Evolutionary conservation across 2,113 vertebrate species (phyloP), one percentile per base, ranked within the genome.

Genomic region (Prunella himalayana): DNA sequence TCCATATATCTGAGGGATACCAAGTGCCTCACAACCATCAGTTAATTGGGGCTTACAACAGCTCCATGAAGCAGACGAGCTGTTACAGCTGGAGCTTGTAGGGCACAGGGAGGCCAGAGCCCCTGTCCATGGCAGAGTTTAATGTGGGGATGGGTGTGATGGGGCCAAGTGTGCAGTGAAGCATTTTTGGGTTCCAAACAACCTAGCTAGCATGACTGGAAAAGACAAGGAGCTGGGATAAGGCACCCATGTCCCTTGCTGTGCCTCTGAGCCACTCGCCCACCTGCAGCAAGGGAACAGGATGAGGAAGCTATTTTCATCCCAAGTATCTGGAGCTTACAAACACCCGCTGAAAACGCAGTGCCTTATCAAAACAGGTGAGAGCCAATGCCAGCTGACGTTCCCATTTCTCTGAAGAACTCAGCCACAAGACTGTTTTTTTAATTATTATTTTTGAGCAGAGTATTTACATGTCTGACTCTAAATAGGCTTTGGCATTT

Each of bases 71-170:
- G 64, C 3, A 83, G 63, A 27, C 0, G 12, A 78, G 51, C 19
- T 82, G 56, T 21, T 61, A 17, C 16, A 33, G 6, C 31, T 5
- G 17, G 47, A 75, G 65, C 56, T 85, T 1, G 0, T 1, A 25
- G 17, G 41, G 53, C 1, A 8, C 30, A 35, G 16, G 37, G 28
- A 59, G 18, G 33, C 33, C 39, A n/a, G 73, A 83, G 47, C 6
- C 50, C 39, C 25, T 6, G 0, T 10, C n/a, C 24, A 17, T 0
- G 0, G 1, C 15, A 41, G 27, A 66, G 24, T 65, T 79, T 21
- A 31, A 27, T 3, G 7, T 2, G 0, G 5, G 37, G 18, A 47
- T 19, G 71, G 51, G 23, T 21, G 35, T 11, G 49, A 85, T 2
- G 44, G 63, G 44, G 41, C 49, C 49, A 57, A 45, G 45, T 0